Conservation (phyloP, 2,888 invertebrate species). For the Ctenicera cuprea region DNA sequence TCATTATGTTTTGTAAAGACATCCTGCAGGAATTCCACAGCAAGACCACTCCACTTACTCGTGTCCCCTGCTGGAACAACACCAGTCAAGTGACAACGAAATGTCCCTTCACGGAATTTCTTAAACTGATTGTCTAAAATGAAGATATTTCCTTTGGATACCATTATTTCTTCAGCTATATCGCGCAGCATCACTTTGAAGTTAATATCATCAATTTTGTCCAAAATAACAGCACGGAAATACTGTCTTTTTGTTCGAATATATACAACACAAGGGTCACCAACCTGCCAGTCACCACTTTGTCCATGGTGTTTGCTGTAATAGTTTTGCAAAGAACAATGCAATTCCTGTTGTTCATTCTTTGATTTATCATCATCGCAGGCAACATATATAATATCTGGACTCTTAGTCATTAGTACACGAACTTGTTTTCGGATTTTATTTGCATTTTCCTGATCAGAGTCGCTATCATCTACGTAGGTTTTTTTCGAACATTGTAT, state of each 20-base stretch:
- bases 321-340: constrained; percentile 75
- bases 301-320: constrained; percentile 60
- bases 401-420: constrained; percentile 63
- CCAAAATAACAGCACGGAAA: constrained; percentile 78
- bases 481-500: constrained; percentile 42
- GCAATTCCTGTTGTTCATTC: constrained; percentile 66
- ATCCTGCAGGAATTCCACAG: constrained; percentile 76
- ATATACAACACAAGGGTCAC: constrained; percentile 73
- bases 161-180: constrained; percentile 75
- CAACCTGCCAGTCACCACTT: constrained; percentile 73
- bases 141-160: constrained; percentile 73
- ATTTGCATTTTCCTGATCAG: constrained; percentile 50
- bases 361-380: constrained; percentile 33
- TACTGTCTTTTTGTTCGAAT: constrained; percentile 76
- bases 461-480: constrained; percentile 54
- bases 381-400: constrained; percentile 63
- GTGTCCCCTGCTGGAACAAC: constrained; percentile 81
- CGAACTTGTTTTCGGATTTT: constrained; percentile 59
- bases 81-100: constrained; percentile 82
- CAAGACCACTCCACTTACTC: constrained; percentile 76
- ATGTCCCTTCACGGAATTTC: constrained; percentile 75
- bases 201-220: constrained; percentile 69
- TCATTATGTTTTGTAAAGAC: constrained; percentile 50
- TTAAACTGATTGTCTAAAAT: constrained; percentile 74
- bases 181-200: constrained; percentile 81